Percentiles rank a stretch among this genome's conserved stretches.
Conservation (phyloP, 1,140 invertebrate genomes). For the Neocloeon triangulifer region DNA sequence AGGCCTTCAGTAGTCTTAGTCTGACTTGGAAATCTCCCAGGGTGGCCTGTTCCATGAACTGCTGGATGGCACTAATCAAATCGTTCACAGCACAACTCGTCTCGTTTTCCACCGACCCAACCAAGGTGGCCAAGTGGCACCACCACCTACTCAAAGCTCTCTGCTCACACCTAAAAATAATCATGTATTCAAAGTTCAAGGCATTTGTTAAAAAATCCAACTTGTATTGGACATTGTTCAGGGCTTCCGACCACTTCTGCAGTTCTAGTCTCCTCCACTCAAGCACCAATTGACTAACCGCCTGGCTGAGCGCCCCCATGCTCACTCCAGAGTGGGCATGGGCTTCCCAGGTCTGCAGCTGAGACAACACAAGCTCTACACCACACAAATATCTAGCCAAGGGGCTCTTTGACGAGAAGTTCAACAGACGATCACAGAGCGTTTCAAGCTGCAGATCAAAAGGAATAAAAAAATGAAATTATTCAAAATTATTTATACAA, state of each 20-base stretch:
- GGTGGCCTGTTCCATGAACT: constrained; percentile 65
- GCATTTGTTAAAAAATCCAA: too few relatives aligned
- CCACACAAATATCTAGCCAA: constrained; percentile 75
- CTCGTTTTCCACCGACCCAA: neutral
- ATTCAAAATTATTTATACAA: constrained; percentile 1
- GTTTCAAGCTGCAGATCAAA: constrained; percentile 38
- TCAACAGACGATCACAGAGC: constrained; percentile 51
- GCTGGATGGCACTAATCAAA: constrained; percentile 26
- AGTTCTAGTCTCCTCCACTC: constrained; percentile 84
- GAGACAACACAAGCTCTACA: constrained; percentile 64
- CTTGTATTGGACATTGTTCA: constrained; percentile 26
- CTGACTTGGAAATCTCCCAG: constrained; percentile 64
- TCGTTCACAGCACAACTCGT: constrained; percentile 5
- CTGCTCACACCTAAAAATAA: too few relatives aligned
- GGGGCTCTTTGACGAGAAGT: constrained; percentile 55
- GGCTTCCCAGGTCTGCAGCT: constrained; percentile 76
- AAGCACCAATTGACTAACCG: constrained; percentile 60
- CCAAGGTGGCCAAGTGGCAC: neutral
- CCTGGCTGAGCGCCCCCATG: constrained; percentile 39
- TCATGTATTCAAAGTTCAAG: too few relatives aligned
- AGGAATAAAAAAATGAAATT: constrained; percentile 11
- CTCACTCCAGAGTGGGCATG: constrained; percentile 73
- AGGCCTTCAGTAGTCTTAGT: constrained; percentile 50
- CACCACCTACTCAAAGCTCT: constrained; percentile 16
- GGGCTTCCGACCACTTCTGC: constrained; percentile 55